Evolutionary conservation across 2,888 invertebrate species (phyloP).

Genomic region (Lycaena phlaeas): DNA sequence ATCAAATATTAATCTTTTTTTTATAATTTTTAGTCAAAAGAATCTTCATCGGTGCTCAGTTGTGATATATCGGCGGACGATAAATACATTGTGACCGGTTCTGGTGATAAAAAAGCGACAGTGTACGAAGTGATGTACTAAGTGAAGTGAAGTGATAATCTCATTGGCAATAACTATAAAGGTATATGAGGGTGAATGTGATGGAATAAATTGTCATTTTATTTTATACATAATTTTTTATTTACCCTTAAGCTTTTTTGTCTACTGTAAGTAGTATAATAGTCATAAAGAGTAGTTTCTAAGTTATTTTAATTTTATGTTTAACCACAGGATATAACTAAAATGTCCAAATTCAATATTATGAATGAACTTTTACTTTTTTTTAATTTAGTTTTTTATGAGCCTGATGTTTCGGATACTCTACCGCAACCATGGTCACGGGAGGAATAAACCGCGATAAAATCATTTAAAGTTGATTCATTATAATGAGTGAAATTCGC

Average conservation of each 20-base stretch:
- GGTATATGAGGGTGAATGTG: slow-evolving; percentile 8
- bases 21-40: slow-evolving; percentile 83
- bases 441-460: too few relatives aligned
- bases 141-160: slow-evolving; percentile 29
- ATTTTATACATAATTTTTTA: slow-evolving; percentile 7
- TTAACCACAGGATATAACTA: too few relatives aligned
- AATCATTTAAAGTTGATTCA: too few relatives aligned
- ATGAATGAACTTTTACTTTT: too few relatives aligned
- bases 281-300: too few relatives aligned
- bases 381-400: too few relatives aligned
- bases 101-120: slow-evolving; percentile 98
- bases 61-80: slow-evolving; percentile 99
- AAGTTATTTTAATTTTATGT: too few relatives aligned
- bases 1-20: slow-evolving; percentile 7
- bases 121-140: slow-evolving; percentile 94
- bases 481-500: too few relatives aligned
- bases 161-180: slow-evolving; percentile 16
- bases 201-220: slow-evolving; percentile 11
- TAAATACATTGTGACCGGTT: slow-evolving; percentile 97
- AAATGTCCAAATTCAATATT: too few relatives aligned
- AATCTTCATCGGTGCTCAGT: slow-evolving; percentile 97
- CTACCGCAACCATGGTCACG: too few relatives aligned
- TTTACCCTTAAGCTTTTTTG: not conserved
- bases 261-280: not conserved
- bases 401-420: too few relatives aligned